Evolutionary conservation across 1,140 invertebrate genomes (phyloP).

Genomic region (Diachasma alloeum): DNA sequence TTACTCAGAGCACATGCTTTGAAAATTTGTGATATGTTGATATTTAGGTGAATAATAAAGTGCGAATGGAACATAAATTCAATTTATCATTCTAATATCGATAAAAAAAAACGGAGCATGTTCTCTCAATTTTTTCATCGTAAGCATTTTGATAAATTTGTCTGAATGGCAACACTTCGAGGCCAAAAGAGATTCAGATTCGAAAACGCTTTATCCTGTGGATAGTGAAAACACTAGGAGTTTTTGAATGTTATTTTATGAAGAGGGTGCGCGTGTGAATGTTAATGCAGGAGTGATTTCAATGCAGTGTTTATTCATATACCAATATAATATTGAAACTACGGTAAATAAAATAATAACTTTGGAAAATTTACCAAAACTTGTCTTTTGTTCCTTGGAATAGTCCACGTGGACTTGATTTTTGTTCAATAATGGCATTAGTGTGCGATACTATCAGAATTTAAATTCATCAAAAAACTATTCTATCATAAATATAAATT

Average conservation of each 20-base stretch:
- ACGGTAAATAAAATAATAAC: neutral
- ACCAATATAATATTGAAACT: neutral
- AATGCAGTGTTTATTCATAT: neutral
- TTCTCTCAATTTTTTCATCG: neutral
- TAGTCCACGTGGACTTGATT: neutral
- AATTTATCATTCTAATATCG: neutral
- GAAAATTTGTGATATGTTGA: slow-evolving; percentile 14
- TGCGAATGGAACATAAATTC: neutral
- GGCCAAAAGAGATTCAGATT: neutral
- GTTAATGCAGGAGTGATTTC: neutral
- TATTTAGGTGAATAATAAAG: neutral
- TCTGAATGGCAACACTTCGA: neutral
- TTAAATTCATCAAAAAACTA: neutral
- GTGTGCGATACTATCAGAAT: neutral
- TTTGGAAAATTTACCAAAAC: neutral
- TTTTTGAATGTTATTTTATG: neutral
- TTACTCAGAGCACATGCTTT: neutral
- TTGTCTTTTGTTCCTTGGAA: neutral
- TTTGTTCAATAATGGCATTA: neutral
- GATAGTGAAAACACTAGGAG: neutral
- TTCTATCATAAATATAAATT: slow-evolving; percentile 1
- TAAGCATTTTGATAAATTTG: neutral
- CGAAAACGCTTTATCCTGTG: neutral
- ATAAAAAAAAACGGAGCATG: neutral
- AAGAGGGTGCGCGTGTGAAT: neutral